Percentiles rank a stretch among this genome's conserved stretches.
Evolutionary conservation across 2,113 vertebrate genomes (phyloP).

Genomic region (Apodemus sylvaticus): DNA sequence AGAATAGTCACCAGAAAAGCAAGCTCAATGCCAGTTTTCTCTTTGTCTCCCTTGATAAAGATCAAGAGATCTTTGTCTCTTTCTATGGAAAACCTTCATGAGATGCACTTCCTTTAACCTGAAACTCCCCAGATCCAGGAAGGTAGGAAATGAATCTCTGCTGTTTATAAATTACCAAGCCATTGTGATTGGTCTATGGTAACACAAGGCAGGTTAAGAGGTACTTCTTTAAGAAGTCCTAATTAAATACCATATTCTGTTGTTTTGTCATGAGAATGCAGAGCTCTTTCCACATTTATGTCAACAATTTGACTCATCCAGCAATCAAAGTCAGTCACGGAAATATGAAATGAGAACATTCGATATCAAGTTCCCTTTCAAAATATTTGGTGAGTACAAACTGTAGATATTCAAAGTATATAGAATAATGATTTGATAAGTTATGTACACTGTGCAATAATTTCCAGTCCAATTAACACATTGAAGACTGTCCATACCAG

Average conservation of each 20-base stretch:
- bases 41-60: not conserved
- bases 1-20: not conserved
- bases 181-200: not conserved
- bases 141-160: not conserved
- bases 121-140: not conserved
- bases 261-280: not conserved
- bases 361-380: not conserved
- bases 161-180: not conserved
- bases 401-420: not conserved
- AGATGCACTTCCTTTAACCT: not conserved
- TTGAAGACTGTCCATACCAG: not conserved
- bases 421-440: not conserved
- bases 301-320: conserved; percentile 16
- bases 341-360: conserved; percentile 1
- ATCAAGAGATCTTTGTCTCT: not conserved
- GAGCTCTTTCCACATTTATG: not conserved
- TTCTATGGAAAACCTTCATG: not conserved
- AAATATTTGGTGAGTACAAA: not conserved
- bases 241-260: not conserved
- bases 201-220: not conserved
- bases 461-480: not conserved
- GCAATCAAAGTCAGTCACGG: conserved; percentile 3
- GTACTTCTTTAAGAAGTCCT: not conserved
- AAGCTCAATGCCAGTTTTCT: not conserved
- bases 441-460: not conserved